Evolutionary conservation across 2,113 vertebrate genomes (phyloP).

Genomic region (Lethenteron camtschaticum): DNA sequence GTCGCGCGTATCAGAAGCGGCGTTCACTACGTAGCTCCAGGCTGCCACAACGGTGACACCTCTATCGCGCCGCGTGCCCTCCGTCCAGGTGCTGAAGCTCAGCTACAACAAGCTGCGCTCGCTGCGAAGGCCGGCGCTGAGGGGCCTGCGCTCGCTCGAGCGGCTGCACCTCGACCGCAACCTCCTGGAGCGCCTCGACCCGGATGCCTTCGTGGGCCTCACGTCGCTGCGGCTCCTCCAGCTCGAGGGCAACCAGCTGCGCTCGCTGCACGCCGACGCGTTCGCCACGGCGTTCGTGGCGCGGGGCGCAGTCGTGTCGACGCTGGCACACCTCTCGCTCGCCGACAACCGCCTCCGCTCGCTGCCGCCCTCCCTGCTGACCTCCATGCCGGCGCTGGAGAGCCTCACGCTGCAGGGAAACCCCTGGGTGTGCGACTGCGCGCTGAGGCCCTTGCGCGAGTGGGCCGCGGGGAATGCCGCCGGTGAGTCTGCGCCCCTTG

Average conservation of each 20-base stretch:
- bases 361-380: constrained; percentile 26
- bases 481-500: too few relatives aligned
- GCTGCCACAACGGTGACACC: too few relatives aligned
- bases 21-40: too few relatives aligned
- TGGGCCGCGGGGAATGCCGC: constrained; percentile 22
- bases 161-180: constrained; percentile 71
- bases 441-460: constrained; percentile 31
- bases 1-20: too few relatives aligned
- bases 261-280: constrained; percentile 43
- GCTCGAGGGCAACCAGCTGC: constrained; percentile 54
- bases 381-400: constrained; percentile 39
- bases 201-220: constrained; percentile 51
- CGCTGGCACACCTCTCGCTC: constrained; percentile 49
- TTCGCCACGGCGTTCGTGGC: constrained; percentile 46
- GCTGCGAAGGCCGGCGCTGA: constrained; percentile 28
- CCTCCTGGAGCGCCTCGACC: constrained; percentile 49
- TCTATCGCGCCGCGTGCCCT: too few relatives aligned
- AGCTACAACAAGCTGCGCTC: constrained; percentile 65
- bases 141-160: constrained; percentile 36
- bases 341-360: constrained; percentile 42
- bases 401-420: constrained; percentile 60
- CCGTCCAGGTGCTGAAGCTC: constrained; percentile 50
- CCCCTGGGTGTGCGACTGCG: constrained; percentile 60
- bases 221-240: constrained; percentile 46
- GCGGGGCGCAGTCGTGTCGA: constrained; percentile 40